These are phyloP conservation scores for Channallabes apus DNA, from an alignment of 2,797 vertebrate genomes.

Conservation along the genomic window DNA sequence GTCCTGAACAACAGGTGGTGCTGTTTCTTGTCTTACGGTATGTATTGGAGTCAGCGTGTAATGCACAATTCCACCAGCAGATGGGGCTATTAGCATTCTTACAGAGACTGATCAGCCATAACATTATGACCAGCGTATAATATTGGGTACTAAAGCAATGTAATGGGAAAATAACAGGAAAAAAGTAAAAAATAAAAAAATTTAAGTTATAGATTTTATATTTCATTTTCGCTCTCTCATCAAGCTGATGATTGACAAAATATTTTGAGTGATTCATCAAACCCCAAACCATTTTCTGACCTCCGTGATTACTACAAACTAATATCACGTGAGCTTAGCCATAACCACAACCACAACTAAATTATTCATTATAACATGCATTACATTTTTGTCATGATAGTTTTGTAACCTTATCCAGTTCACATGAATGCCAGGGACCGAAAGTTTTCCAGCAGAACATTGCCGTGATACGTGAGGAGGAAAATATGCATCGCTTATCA, in stretches of 20 bases:
- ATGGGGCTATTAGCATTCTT: constrained; percentile 11
- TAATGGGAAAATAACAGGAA: too few relatives aligned
- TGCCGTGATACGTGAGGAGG: background rate
- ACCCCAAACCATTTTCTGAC: background rate
- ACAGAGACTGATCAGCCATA: background rate
- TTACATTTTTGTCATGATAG: background rate
- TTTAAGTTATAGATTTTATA: too few relatives aligned
- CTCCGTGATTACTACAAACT: background rate
- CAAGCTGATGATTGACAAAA: background rate
- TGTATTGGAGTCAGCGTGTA: background rate
- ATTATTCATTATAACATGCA: background rate
- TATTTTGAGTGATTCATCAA: background rate
- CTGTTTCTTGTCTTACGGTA: background rate
- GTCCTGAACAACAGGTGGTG: too few relatives aligned
- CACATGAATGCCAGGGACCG: background rate
- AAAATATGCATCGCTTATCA: background rate
- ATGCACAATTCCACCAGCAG: constrained; percentile 8
- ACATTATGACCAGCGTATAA: background rate
- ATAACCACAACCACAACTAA: background rate
- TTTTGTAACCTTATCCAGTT: background rate
- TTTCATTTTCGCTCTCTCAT: background rate
- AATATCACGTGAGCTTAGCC: background rate
- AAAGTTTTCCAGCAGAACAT: too few relatives aligned
- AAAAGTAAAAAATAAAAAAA: too few relatives aligned
- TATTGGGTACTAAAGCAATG: too few relatives aligned